Evolutionary conservation across 1,140 invertebrate genomes (phyloP).

Genomic region (Bombus huntii): DNA sequence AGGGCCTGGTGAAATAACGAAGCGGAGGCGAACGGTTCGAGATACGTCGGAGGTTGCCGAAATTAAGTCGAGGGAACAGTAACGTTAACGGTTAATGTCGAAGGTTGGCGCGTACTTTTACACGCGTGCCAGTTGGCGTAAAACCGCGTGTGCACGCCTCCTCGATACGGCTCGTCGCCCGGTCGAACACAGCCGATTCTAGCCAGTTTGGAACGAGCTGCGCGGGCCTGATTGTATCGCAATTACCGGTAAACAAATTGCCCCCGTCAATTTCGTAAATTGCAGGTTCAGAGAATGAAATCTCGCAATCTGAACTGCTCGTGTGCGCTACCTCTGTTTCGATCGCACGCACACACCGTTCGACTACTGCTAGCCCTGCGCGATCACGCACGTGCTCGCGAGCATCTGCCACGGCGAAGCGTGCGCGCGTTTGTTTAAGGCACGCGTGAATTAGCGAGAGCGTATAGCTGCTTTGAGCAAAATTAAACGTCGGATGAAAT

Average conservation of each 20-base stretch:
- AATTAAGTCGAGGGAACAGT: slow-evolving; percentile 33
- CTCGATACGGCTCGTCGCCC: slow-evolving; percentile 12
- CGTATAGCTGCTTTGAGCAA: too few relatives aligned
- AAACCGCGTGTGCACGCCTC: slow-evolving; percentile 19
- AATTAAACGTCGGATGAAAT: too few relatives aligned
- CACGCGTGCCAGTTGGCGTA: slow-evolving; percentile 25
- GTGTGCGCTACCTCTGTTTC: slow-evolving; percentile 59
- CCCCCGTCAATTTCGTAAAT: slow-evolving; percentile 76
- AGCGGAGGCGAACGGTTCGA: background rate
- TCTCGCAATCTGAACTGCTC: slow-evolving; percentile 72
- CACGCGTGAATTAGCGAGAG: background rate
- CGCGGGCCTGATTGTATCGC: slow-evolving; percentile 72
- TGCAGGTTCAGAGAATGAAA: slow-evolving; percentile 76
- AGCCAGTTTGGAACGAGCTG: slow-evolving; percentile 64
- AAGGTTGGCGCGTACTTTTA: background rate
- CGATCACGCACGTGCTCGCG: slow-evolving; percentile 52
- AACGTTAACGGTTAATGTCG: slow-evolving; percentile 17
- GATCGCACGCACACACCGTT: slow-evolving; percentile 61
- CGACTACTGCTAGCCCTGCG: background rate
- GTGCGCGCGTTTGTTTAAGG: background rate
- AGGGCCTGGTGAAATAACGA: background rate
- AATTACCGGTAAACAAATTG: slow-evolving; percentile 77
- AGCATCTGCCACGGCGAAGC: slow-evolving; percentile 3
- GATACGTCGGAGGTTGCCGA: slow-evolving; percentile 11
- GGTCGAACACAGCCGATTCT: slow-evolving; percentile 54